phyloP scores from a whole-genome alignment of 1,140 invertebrate species.

The Lordiphosa stackelbergi region DNA sequence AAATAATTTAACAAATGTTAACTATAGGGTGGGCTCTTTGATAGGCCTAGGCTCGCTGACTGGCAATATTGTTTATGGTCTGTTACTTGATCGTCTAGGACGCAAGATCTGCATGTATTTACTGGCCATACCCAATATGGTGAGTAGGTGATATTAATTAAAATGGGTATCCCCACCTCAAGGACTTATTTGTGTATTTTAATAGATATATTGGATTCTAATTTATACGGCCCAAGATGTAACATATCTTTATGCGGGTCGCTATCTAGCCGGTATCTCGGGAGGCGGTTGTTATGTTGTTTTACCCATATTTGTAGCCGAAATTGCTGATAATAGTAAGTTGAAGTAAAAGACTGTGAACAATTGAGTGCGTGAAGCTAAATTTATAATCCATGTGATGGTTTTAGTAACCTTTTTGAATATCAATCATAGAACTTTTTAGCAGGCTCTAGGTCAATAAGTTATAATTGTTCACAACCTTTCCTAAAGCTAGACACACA shows the following conservation, averaged over 20 bases:
- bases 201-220: constrained; percentile 60
- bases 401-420: too few relatives aligned
- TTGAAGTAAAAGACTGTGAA: too few relatives aligned
- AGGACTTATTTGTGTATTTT: constrained; percentile 19
- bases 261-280: constrained; percentile 75
- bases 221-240: constrained; percentile 58
- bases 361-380: too few relatives aligned
- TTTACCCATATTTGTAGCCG: constrained; percentile 60
- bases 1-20: too few relatives aligned
- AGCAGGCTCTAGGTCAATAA: too few relatives aligned
- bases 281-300: constrained; percentile 61
- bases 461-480: too few relatives aligned
- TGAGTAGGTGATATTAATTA: constrained; percentile 13
- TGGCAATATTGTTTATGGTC: constrained; percentile 57
- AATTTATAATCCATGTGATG: too few relatives aligned
- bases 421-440: too few relatives aligned
- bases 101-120: constrained; percentile 62
- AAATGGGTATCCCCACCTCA: constrained; percentile 4
- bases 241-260: constrained; percentile 65
- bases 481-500: too few relatives aligned
- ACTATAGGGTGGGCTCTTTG: constrained; percentile 46
- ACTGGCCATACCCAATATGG: constrained; percentile 62
- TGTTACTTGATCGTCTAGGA: constrained; percentile 54
- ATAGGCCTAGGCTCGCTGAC: constrained; percentile 52
- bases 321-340: constrained; percentile 68